Base-by-base conservation (phyloP, 1,140 invertebrate genomes). In the Cataglyphis hispanica region DNA sequence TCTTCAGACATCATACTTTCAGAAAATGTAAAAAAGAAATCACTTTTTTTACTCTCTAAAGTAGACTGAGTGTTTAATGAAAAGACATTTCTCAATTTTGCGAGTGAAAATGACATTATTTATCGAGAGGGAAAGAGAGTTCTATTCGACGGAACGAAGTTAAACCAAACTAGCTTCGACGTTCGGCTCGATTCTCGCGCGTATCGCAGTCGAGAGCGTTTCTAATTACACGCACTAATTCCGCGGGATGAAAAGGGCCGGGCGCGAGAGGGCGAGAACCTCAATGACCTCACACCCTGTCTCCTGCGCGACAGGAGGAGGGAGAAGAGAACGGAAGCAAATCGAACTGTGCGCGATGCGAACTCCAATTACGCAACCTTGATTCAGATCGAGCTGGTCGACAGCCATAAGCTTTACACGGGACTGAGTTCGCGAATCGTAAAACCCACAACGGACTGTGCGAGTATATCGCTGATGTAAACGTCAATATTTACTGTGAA, bases 401-500 rank as follows among this genome's bases (percentile, higher is more conserved):
- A 31, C 43, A 43, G 61, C 27, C 76, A 67, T 81, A 60, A 74
- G 50, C 78, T 81, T 81, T 53, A 81, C 50, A 46, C 63, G 34
- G 22, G 25, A 7, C 31, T 37, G 78, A 70, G 78, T 77, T 50
- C 60, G 56, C 60, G 58, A 74, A 58, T 76, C 69, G 85, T 86
- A 84, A 84, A 84, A 85, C 84, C 80, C 85, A 86, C 66, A 67
- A 53, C 80, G 34, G 37, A 40, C 60, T 43, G 64, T 25, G 22
- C 72, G 64, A 60, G 80, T 84, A 34, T 58, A 46, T 27, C 70
- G 69, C 25, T 80, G 69, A 66, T 72, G 78, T 60, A 37, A 61
- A 84, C 27, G 85, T 84, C 80, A 86, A 86, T 86, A 86, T 86
- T 86, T 86, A 67, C 85, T 60, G 46, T 56, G 69, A 84, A 64